Evolutionary conservation across 1,140 invertebrate genomes (phyloP), one percentile per base, ranked within the genome.

Genomic region (Meloidogyne floridensis): DNA sequence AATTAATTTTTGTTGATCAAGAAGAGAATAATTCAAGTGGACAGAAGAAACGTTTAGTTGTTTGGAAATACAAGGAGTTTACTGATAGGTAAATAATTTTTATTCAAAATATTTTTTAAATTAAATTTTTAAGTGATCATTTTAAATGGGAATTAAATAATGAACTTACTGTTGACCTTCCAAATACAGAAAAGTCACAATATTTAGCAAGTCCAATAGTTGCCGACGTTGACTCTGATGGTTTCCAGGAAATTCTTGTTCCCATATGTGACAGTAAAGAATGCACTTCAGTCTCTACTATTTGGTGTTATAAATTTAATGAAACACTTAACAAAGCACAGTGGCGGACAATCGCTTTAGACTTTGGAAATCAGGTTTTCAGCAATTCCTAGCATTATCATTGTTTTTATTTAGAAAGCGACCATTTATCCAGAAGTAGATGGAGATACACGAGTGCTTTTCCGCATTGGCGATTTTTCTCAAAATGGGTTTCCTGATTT

Each of bases 401-500:
- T 75, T 75, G n/a, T 20, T 13, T 42, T 56, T 32, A 75, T 70
- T 11, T 70, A 79, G 77, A 69, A 79, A 79, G 77, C 43, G 6
- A 47, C 43, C 8, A n/a, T 74, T 7, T 42, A 70, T 42, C 72
- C 72, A 15, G 79, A 73, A 9, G 43, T 76, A 10, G 81, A 82
- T n/a, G 83, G 59, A 6, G 32, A 86, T 20, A 86, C 85, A n/a
- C 77, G 73, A 1, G 78, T 85, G 2, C 51, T 87, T 10, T 90
- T 90, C 70, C 83, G 87, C 8, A 87, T 90, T 56, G 87, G 87
- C 42, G 89, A 88, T 18, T 88, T 90, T 59, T 82, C 85, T 15
- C 72, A 87, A 59, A 85, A 88, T 75, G 87, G 89, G 13, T 88
- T 73, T 73, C 87, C 87, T 10, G 87, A 88, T 81, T 71, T 88